Conservation (phyloP, 2,113 vertebrate species). For the Neotragus moschatus region DNA sequence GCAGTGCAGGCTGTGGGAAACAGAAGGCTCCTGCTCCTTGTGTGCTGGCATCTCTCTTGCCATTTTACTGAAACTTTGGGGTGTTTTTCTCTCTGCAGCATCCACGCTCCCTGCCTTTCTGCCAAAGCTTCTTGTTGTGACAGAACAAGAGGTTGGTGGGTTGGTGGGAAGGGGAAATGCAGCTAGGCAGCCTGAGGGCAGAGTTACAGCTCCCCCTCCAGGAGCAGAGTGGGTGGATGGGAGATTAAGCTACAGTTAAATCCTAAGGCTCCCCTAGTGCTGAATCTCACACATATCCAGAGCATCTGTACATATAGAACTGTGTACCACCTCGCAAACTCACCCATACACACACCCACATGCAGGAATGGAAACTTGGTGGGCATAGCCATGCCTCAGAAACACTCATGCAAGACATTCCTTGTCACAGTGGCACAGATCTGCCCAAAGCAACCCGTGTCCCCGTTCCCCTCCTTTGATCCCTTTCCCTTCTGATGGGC, state of each 20-base stretch:
- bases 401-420: background rate
- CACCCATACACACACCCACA: background rate
- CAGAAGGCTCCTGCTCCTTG: conserved; percentile 57
- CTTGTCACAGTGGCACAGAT: background rate
- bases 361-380: background rate
- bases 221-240: background rate
- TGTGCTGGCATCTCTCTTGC: conserved; percentile 59
- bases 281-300: background rate
- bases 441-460: background rate
- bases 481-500: background rate
- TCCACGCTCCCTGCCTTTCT: conserved; percentile 71
- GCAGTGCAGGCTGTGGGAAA: conserved; percentile 50
- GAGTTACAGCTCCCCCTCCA: conserved; percentile 51
- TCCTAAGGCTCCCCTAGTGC: background rate
- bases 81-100: conserved; percentile 70
- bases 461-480: background rate
- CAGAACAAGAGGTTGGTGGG: conserved; percentile 37
- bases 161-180: background rate
- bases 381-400: background rate
- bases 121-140: conserved; percentile 69
- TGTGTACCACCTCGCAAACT: background rate
- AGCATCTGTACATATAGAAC: background rate
- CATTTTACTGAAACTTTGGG: conserved; percentile 69
- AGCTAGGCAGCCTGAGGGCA: conserved; percentile 26
- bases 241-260: background rate